Base-by-base conservation (phyloP, 2,888 invertebrate species). In the Podotricha telesiphe region DNA sequence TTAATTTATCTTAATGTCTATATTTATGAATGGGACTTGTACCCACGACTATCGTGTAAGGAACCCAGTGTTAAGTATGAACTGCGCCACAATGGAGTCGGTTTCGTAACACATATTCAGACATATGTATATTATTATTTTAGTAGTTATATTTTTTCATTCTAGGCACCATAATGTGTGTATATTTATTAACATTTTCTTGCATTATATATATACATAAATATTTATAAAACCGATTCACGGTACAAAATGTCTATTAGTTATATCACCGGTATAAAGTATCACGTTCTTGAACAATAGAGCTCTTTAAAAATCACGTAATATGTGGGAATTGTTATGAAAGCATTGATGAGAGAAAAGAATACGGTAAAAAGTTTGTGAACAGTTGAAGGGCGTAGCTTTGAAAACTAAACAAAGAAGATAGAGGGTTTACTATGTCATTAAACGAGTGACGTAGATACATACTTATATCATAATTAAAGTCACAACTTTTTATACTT, bases 91-190 rank as follows among this genome's bases (percentile, higher is more conserved):
- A 22, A 45, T 59, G 19, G 4, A 10, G 3, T 15, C 13, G 0
- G 8, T 62, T 17, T 67, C 53, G 61, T 61, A 67, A 67, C 61
- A 67, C n/a, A 66, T 17, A 59, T 42, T 53, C 51, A 61, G 50
- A 45, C n/a, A 34, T 37, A 28, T 6, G 28, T 28, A 28, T 2
- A n/a, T n/a, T n/a, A n/a, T n/a, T n/a, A n/a, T n/a, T n/a, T n/a
- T n/a, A n/a, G n/a, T n/a, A n/a, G n/a, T n/a, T n/a, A n/a, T n/a
- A n/a, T n/a, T n/a, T n/a, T n/a, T n/a, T n/a, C n/a, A n/a, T n/a
- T n/a, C n/a, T n/a, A n/a, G n/a, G n/a, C n/a, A n/a, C n/a, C n/a
- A n/a, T n/a, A n/a, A 6, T 28, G 6, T 28, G 28, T 28, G 28
- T 28, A 28, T 28, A 53, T 19, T 53, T n/a, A n/a, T n/a, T n/a